A percentile compares a stretch with the other conserved stretches of the same genome.
phyloP scores from a whole-genome alignment of 2,797 vertebrate genomes.

The Sylvilagus floridanus region DNA sequence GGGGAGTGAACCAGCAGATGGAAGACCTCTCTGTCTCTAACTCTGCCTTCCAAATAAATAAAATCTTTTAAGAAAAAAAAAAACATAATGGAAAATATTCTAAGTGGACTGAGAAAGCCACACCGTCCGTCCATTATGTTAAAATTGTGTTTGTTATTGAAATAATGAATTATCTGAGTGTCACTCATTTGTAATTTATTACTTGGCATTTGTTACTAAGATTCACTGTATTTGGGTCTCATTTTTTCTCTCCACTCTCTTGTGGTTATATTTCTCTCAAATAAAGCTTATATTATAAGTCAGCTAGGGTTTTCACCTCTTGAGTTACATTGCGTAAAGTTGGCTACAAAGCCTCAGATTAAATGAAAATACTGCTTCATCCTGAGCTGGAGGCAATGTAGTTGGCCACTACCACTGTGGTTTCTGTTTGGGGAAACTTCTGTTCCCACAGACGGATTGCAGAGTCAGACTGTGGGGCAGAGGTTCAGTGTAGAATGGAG shows the following conservation, averaged over 20 bases:
- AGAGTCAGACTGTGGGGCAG: slow-evolving; percentile 36
- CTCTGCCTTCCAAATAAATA: too few species aligned
- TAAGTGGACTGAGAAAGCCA: background rate
- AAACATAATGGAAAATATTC: slow-evolving; percentile 29
- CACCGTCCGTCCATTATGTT: background rate
- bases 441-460: slow-evolving; percentile 4
- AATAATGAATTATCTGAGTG: slow-evolving; percentile 39
- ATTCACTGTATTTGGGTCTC: background rate
- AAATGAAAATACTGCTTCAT: slow-evolving; percentile 37
- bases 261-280: slow-evolving; percentile 56
- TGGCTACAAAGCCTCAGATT: background rate
- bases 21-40: too few species aligned
- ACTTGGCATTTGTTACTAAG: slow-evolving; percentile 32
- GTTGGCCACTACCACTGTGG: background rate
- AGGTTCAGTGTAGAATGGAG: slow-evolving; percentile 8
- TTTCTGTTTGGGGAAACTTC: slow-evolving; percentile 2
- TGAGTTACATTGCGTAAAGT: slow-evolving; percentile 42
- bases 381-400: background rate
- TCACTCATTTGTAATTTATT: slow-evolving; percentile 52
- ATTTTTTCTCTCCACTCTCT: background rate
- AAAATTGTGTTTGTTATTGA: slow-evolving; percentile 18
- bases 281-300: slow-evolving; percentile 50
- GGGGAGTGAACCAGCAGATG: too few species aligned
- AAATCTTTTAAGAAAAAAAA: background rate
- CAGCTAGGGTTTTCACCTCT: slow-evolving; percentile 20